Percentiles rank a stretch among this genome's conserved stretches.
phyloP scores from a whole-genome alignment of 1,140 invertebrate species.

The Achroia grisella region DNA sequence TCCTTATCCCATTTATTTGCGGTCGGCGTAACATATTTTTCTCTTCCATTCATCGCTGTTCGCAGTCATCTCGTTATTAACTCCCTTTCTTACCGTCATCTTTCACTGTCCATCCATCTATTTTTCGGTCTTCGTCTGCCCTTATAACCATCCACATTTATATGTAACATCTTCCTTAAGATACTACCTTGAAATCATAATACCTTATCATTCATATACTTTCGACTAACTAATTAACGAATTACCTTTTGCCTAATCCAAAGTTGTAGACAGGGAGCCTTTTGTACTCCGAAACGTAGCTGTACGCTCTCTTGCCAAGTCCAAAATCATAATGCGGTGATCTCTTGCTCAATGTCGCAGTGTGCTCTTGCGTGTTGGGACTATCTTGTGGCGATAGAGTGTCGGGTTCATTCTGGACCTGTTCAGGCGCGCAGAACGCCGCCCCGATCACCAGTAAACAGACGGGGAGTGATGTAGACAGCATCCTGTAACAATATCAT shows the following conservation, averaged over 20 bases:
- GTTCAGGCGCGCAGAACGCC: constrained; percentile 41
- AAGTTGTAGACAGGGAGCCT: constrained; percentile 79
- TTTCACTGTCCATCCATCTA: too few species aligned
- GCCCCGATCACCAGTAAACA: constrained; percentile 38
- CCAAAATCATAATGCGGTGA: constrained; percentile 67
- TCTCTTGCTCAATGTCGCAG: constrained; percentile 43
- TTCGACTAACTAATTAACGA: too few species aligned
- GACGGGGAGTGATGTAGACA: constrained; percentile 33
- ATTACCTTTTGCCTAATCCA: constrained; percentile 77
- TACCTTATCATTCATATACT: too few species aligned
- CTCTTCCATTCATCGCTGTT: too few species aligned
- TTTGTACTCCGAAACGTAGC: constrained; percentile 79
- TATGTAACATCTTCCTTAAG: too few species aligned
- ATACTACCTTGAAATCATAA: too few species aligned
- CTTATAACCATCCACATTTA: too few species aligned
- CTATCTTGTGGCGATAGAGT: constrained; percentile 1
- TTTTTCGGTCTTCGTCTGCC: too few species aligned
- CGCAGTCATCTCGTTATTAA: too few species aligned
- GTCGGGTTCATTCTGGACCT: constrained; percentile 23
- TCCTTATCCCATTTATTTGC: too few species aligned
- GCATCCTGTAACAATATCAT: constrained; percentile 42
- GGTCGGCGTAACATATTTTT: too few species aligned
- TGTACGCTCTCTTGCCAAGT: constrained; percentile 76
- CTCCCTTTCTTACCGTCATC: too few species aligned
- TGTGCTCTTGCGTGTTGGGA: constrained; percentile 14